Conservation (phyloP, 2,113 vertebrate species). For the Lutjanus erythropterus region DNA sequence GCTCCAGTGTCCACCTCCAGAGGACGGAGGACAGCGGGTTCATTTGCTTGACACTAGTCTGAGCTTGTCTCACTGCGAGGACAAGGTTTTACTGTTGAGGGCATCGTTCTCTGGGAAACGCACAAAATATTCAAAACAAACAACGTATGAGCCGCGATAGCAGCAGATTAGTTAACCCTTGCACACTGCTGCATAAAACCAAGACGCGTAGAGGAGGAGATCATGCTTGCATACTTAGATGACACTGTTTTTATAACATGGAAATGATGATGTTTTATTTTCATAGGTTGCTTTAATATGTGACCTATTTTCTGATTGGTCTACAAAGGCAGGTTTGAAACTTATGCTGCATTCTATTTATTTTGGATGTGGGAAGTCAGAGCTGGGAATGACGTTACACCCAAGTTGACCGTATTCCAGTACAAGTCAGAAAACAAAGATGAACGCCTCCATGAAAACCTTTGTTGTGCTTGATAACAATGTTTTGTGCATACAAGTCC, state of each 20-base stretch:
- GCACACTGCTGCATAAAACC: background rate
- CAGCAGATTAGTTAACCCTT: background rate
- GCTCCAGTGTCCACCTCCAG: background rate
- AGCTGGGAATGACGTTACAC: too few relatives aligned
- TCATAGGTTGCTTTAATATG: background rate
- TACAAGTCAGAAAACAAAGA: too few relatives aligned
- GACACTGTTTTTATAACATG: background rate
- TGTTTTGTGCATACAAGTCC: too few relatives aligned
- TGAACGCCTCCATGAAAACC: too few relatives aligned
- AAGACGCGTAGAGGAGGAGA: background rate
- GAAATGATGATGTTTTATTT: background rate
- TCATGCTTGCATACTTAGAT: background rate
- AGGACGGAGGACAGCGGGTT: background rate
- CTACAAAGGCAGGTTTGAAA: background rate
- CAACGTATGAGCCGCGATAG: background rate
- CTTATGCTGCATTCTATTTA: background rate
- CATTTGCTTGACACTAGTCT: background rate
- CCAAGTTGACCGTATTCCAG: too few relatives aligned
- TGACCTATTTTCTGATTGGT: background rate
- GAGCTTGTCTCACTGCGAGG: background rate
- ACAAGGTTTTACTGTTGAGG: background rate
- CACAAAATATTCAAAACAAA: background rate
- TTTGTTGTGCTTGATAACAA: too few relatives aligned
- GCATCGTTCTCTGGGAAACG: conserved; percentile 1
- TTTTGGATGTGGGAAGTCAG: too few relatives aligned